Base-by-base conservation (phyloP, 2,888 invertebrate species). In the Axea sp. region DNA sequence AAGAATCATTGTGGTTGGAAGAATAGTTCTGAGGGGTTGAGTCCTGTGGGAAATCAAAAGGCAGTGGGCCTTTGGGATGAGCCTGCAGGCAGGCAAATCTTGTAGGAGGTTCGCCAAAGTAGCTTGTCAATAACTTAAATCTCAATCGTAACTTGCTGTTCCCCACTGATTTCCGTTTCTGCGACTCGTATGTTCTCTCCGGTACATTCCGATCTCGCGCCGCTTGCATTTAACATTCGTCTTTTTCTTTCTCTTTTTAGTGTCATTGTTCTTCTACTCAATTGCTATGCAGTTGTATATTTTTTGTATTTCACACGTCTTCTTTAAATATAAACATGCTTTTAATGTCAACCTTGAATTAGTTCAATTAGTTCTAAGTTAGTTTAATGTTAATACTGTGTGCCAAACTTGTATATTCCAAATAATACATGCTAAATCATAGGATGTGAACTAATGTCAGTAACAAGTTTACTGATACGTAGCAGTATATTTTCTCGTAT, bases 41-140 rank as follows among this genome's bases (percentile, higher is more conserved):
- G 80, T 85, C 87, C 86, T 85, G 64, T 74, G 87, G 87, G 87
- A 87, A 87, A 87, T 87, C 87, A 87, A 80, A 80, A 85, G 82
- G 83, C 84, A 83, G 84, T 79, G 83, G 82, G 84, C 82, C 85
- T 82, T 74, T 76, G 81, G 84, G 82, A 84, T 82, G 80, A 80
- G 82, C 80, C 68, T 68, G 73, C 80, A 79, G 80, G 80, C 80
- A 79, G 80, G 80, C 79, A 79, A 82, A 82, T 82, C 84, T 84
- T 82, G 76, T 55, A 76, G 79, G 81, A 81, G 85, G 81, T 81
- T 83, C 81, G 77, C 83, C 83, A 85, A 85, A 87, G 86, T 84
- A 85, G 83, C 87, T 87, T 87, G 86, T 86, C 87, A 86, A 87
- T 87, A 87, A 87, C 83, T 86, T 87, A 86, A 87, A 87, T 87